Base-by-base conservation (phyloP, 1,140 invertebrate genomes). In the Dinothrombium tinctorium region DNA sequence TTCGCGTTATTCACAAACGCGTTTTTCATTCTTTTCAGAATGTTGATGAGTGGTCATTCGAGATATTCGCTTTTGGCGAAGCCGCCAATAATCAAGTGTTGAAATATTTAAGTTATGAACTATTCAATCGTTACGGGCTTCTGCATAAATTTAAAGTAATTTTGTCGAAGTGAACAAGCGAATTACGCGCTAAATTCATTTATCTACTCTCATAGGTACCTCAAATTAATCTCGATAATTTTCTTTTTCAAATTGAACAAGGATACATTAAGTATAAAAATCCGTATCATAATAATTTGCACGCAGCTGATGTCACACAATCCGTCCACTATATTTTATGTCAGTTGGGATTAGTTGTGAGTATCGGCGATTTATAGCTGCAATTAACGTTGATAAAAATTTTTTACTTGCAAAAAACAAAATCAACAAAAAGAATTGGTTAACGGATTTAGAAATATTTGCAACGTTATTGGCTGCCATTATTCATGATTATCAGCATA, bases 401-500 rank as follows among this genome's bases (percentile, higher is more conserved):
- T n/a, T n/a, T n/a, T n/a, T n/a, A n/a, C n/a, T n/a, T n/a, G n/a
- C n/a, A n/a, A n/a, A n/a, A n/a, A n/a, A n/a, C n/a, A n/a, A n/a
- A n/a, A n/a, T n/a, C n/a, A n/a, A n/a, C n/a, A n/a, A n/a, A 3
- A 61, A 89, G 82, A 79, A 87, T 58, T 87, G 79, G 76, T 58
- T 95, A 51, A 80, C 80, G 28, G 87, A 94, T 59, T 59, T 94
- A 50, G 87, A 95, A 61, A 81, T 94, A 49, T 86, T 94, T 54
- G 83, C 87, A 23, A 82, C 81, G 3, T 64, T 95, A 38, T 68
- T 95, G 49, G 84, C 86, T 4, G 89, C 89, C 7, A 65, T 92
- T 29, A 76, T 92, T 47, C 89, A 94, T 55, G 89, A 94, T 60
- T 87, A 69, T 59, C 84, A 95, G 63, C 89, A 94, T 59, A 94